Evolutionary conservation across 1,140 invertebrate genomes (phyloP).

Genomic region (Halesus radiatus): DNA sequence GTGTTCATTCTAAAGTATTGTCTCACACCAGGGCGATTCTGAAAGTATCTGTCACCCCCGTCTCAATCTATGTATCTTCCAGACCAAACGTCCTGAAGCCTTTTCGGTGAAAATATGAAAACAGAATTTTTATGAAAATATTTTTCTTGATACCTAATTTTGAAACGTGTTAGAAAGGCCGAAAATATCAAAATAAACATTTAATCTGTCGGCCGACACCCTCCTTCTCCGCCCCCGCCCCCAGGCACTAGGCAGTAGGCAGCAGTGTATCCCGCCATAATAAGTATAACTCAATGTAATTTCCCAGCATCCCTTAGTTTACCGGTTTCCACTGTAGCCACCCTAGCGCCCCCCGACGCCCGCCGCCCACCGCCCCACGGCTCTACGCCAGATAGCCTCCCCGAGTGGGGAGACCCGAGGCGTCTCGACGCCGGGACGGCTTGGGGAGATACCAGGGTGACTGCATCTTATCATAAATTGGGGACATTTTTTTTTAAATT

Average conservation of each 20-base stretch:
- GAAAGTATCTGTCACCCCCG: too few relatives aligned
- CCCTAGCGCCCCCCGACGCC: neutral
- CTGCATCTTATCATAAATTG: neutral
- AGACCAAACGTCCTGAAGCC: too few relatives aligned
- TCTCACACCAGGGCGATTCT: too few relatives aligned
- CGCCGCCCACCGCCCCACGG: neutral
- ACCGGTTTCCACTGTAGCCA: conserved; percentile 27
- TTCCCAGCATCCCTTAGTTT: conserved; percentile 42
- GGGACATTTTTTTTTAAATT: too few relatives aligned
- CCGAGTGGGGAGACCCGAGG: neutral
- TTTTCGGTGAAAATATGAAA: too few relatives aligned
- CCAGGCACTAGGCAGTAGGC: neutral
- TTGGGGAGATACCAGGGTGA: neutral
- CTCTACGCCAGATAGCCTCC: neutral
- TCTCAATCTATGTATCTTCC: too few relatives aligned
- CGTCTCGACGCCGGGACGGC: conserved; percentile 15
- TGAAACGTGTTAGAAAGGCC: too few relatives aligned
- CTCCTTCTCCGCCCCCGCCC: neutral
- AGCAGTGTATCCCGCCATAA: conserved; percentile 32
- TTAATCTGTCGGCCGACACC: conserved; percentile 26
- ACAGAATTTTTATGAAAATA: too few relatives aligned
- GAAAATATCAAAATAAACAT: conserved; percentile 11
- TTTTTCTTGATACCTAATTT: too few relatives aligned
- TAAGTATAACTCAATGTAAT: conserved; percentile 44
- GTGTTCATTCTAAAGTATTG: too few relatives aligned